A percentile compares a stretch with the other conserved stretches of the same genome.
phyloP scores from a whole-genome alignment of 2,888 invertebrate genomes.

The Nebria salina region DNA sequence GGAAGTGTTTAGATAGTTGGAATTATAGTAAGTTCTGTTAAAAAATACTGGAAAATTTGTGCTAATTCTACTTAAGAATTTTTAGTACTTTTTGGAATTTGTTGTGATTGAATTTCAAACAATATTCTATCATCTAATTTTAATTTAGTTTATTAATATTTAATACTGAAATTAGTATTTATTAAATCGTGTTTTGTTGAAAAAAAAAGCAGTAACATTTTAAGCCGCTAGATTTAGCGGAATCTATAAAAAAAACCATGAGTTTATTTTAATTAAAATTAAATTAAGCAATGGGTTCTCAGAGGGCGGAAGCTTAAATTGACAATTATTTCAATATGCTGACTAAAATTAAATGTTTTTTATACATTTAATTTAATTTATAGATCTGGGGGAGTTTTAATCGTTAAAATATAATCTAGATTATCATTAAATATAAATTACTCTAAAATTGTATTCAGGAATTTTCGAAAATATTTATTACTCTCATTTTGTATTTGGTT shows the following conservation, averaged over 20 bases:
- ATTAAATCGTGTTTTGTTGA: background rate
- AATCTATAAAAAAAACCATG: too few species aligned
- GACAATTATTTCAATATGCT: background rate
- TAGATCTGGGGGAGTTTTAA: too few species aligned
- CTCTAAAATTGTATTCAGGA: too few species aligned
- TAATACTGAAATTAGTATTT: conserved; percentile 30
- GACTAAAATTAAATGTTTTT: background rate
- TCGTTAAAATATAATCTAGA: too few species aligned
- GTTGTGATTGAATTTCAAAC: conserved; percentile 23
- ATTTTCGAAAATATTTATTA: too few species aligned
- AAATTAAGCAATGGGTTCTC: background rate
- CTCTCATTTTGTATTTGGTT: too few species aligned
- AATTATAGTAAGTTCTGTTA: background rate
- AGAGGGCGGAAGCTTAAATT: background rate
- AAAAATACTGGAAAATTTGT: background rate
- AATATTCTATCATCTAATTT: conserved; percentile 13
- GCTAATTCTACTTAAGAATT: background rate
- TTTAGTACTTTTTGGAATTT: background rate
- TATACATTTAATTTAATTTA: too few species aligned
- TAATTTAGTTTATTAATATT: conserved; percentile 15
- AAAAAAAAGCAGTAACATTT: background rate
- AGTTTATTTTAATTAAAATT: background rate
- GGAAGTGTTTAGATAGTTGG: background rate
- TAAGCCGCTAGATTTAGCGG: too few species aligned
- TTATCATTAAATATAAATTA: too few species aligned